Base-by-base conservation (phyloP, 2,797 vertebrate species). In the Rousettus madagascariensis region DNA sequence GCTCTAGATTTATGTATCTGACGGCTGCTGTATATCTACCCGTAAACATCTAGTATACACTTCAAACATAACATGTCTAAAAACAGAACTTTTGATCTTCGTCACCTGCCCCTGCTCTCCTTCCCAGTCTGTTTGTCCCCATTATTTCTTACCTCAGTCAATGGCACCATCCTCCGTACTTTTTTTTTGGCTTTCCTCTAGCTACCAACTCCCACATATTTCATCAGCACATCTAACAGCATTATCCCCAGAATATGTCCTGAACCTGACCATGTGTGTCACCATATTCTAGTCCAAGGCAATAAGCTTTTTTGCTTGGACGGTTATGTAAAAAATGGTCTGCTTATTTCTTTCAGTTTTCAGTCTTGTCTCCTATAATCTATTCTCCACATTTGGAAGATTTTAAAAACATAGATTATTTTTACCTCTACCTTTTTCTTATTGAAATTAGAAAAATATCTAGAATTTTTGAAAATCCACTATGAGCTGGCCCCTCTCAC, bases 331-430 rank as follows among this genome's bases (percentile, higher is more conserved):
- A 89, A 26, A 38, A 91, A 17, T 68, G n/a, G 1, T 55, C 49
- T 93, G 9, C 28, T 84, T 57, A 65, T 49, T 78, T 88, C 59
- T 57, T 30, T 38, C 0, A 59, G 26, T 72, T 85, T 94, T 63
- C 28, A 68, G 22, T 55, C 59, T 85, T 94, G 19, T 43, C 9
- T 30, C 28, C 8, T 68, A 22, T 16, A 93, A 0, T 86, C 53
- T 19, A 22, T 79, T 88, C 24, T 88, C 17, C 26, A 77, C 30
- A 7, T 85, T 38, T 80, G 22, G 8, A 71, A 91, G 43, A 83
- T 65, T 87, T 85, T 85, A 46, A 79, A 94, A 91, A 46, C n/a
- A 55, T 28, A 19, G 1, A 85, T 84, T 86, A 86, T 89, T 89
- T 89, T 77, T 53, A 22, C 4, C n/a, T 12, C 3, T 65, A 49